phyloP scores from a whole-genome alignment of 2,797 vertebrate species.

The Gephyroberyx darwinii region DNA sequence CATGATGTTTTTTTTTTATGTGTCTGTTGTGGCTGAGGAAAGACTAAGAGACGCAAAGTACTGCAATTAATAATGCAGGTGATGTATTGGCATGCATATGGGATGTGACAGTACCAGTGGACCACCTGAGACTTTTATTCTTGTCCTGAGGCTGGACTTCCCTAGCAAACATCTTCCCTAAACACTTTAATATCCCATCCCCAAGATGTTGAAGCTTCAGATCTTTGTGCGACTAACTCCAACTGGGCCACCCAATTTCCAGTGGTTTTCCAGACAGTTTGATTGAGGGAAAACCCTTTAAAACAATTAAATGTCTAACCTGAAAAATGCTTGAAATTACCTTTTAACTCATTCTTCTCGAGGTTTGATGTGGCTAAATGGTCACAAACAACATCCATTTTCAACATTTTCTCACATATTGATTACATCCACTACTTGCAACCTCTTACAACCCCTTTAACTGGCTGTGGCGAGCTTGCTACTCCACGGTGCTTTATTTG shows the following conservation, averaged over 20 bases:
- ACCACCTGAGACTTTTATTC: slow-evolving; percentile 53
- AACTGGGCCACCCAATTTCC: too few relatives aligned
- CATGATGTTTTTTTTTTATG: slow-evolving; percentile 47
- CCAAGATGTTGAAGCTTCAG: not conserved
- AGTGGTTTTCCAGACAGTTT: too few relatives aligned
- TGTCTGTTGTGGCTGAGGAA: slow-evolving; percentile 49
- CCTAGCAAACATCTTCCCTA: slow-evolving; percentile 21
- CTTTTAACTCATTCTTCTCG: too few relatives aligned
- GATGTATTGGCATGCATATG: slow-evolving; percentile 65
- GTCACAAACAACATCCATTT: slow-evolving; percentile 50
- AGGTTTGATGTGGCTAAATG: slow-evolving; percentile 41
- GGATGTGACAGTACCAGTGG: slow-evolving; percentile 63
- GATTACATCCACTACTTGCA: slow-evolving; percentile 50
- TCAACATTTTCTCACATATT: slow-evolving; percentile 35
- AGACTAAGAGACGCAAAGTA: slow-evolving; percentile 60
- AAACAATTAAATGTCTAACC: too few relatives aligned
- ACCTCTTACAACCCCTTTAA: slow-evolving; percentile 8
- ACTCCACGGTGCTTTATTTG: too few relatives aligned
- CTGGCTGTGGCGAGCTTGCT: too few relatives aligned
- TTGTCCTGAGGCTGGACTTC: slow-evolving; percentile 29
- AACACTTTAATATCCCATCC: slow-evolving; percentile 32
- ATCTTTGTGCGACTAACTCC: too few relatives aligned
- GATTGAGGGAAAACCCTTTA: too few relatives aligned
- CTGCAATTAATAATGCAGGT: slow-evolving; percentile 78
- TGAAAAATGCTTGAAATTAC: too few relatives aligned